Conservation (phyloP, 2,113 vertebrate genomes). For the Hemibagrus wyckioides region DNA sequence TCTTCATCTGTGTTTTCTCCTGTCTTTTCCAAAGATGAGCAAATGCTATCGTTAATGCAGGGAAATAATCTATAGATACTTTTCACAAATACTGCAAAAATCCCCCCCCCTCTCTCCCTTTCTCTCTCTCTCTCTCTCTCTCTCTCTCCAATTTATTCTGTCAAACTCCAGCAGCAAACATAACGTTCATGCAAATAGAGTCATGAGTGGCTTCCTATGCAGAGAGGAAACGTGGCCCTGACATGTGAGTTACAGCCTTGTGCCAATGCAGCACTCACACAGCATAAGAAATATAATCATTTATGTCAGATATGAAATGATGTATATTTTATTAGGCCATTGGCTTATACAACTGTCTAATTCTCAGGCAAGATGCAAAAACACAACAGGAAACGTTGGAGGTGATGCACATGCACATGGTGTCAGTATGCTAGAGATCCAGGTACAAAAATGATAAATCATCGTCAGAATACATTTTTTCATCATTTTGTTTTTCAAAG, state of each 20-base stretch:
- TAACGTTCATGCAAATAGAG: background rate
- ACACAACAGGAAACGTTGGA: background rate
- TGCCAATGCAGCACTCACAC: background rate
- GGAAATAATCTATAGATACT: background rate
- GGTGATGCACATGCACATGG: background rate
- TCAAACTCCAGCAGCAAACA: background rate
- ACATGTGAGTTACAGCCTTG: conserved; percentile 5
- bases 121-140: background rate
- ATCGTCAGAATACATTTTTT: no score
- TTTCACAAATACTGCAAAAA: background rate
- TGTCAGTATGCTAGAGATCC: no score
- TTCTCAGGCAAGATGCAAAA: background rate
- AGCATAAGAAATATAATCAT: background rate
- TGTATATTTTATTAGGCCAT: background rate
- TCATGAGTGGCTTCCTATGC: background rate
- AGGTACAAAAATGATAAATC: no score
- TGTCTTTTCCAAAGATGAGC: background rate
- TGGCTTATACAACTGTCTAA: background rate
- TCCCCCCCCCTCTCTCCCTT: background rate
- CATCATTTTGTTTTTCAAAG: no score
- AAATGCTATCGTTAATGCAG: background rate
- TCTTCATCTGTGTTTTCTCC: background rate
- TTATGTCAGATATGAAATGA: background rate
- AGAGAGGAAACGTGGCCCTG: background rate
- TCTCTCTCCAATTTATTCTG: background rate